Base-by-base conservation (phyloP, 2,797 vertebrate genomes). In the Cynopterus sphinx region DNA sequence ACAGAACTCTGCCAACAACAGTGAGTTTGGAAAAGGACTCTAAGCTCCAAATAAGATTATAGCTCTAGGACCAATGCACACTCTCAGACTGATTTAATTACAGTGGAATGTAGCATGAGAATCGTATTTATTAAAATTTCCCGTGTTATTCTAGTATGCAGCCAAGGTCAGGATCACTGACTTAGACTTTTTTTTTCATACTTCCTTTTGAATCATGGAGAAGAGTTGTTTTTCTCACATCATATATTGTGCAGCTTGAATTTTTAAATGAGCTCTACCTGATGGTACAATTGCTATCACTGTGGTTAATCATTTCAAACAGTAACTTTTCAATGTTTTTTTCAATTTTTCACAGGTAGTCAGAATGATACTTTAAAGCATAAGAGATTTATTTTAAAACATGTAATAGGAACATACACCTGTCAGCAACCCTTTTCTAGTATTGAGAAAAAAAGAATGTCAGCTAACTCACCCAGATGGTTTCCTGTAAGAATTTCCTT, bases 401-500 rank as follows among this genome's bases (percentile, higher is more conserved):
- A 61, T 49, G 5, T 81, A 51, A 88, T 19, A 88, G 9, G 2
- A 63, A 57, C 3, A 71, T n/a, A 28, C 36, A 65, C 13, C 6
- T 92, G 19, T 82, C 53, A 82, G 31, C 10, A 78, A 73, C 31
- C 59, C 21, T 82, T 87, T 82, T 49, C 10, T 5, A 71, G 4
- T 49, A 82, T n/a, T 82, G 49, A 87, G 61, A 51, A 22, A 55
- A 22, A 79, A 9, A 94, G 49, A 78, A 87, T 28, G 22, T 84
- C 28, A 51, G 6, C 63, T 77, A 74, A 65, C 46, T 81, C 28
- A 79, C 7, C 22, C n/a, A n/a, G 10, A 53, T 41, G 7, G 43
- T 41, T 89, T 89, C 74, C 63, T 26, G 68, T 85, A 33, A 88
- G n/a, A 19, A 90, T 70, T 95, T 96, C 57, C 67, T 73, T 91